Evolutionary conservation across 2,888 invertebrate genomes (phyloP), one percentile per base, ranked within the genome.

Genomic region (Pollenia angustigena): DNA sequence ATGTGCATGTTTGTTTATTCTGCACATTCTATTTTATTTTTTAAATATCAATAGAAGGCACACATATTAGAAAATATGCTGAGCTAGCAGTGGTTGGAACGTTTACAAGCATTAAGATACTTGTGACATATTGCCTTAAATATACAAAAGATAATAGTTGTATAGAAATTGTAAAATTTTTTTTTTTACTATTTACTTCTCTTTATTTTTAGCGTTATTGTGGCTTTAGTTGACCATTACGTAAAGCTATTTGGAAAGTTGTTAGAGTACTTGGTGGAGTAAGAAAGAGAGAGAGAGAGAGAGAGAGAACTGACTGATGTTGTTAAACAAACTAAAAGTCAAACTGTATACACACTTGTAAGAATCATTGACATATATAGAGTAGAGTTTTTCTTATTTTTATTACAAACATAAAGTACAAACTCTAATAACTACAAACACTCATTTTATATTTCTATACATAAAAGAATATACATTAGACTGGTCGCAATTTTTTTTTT

Each of bases 281-380:
- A 40, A 44, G 32, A 60, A 23, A 64, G 9, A 52, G 42, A 23
- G 1, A 23, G 18, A 23, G 18, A 23, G 18, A 1, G 18, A 23
- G 18, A 23, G 62, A 56, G 32, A 42, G 14, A 23, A 18, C 14
- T 6, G 32, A 32, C 32, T 32, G 32, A 60, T 62, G 60, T 82
- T 69, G 75, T 62, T 69, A 76, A 76, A 69, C 32, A 82, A 76
- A 82, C 82, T 76, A 48, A 60, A 76, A 69, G 82, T 76, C 82
- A 76, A 69, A 69, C 46, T 76, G 40, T 54, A 40, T 69, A 46
- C 18, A 82, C 32, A 18, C 58, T 62, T 46, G 52, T 16, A 40
- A 46, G 40, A 32, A 76, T 40, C 75, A 69, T 69, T 69, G 75
- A 52, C 82, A 62, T 62, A 58, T 14, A 23, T 12, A 48, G 12